Evolutionary conservation across 1,140 invertebrate genomes (phyloP), one percentile per base, ranked within the genome.

Genomic region (Monochamus saltuarius): DNA sequence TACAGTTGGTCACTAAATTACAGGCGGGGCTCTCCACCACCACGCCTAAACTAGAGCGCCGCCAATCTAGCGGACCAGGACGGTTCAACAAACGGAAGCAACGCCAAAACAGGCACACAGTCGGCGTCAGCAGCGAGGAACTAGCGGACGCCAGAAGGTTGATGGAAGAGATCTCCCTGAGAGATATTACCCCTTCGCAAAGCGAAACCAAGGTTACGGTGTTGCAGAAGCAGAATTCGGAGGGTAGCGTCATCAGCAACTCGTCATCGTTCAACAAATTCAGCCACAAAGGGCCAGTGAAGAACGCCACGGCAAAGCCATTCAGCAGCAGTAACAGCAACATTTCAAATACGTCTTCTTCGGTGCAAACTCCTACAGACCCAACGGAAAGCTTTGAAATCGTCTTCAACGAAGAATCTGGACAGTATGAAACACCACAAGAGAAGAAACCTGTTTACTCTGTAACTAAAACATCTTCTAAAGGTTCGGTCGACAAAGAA

Each of bases 41-140:
- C 69, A 17, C 38, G 10, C 70, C 47, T 73, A 72, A 11, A 74
- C 77, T 56, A 73, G 74, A 45, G 74, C 73, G 66, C 38, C 47
- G 47, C 43, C 37, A 56, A 10, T 65, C 55, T 36, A 58, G 39
- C 39, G 52, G 39, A 35, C 59, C 37, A 10, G 61, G 61, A 34
- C 36, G 65, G 42, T 62, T 69, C 13, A 64, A 68, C 49, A 75
- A 73, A 2, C 77, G 80, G 17, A 71, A 72, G 64, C 76, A 77
- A 55, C 79, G 84, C 36, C 79, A 81, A 34, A 82, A 83, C 35
- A 80, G 90, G 2, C 89, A 92, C 69, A 93, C 90, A 0, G 89
- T 93, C 3, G 90, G 89, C 13, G 90, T 92, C 1, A 90, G 87
- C 3, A 79, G 82, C 1, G 89, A 91, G 71, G 90, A 93, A 66